A percentile compares a stretch with the other conserved stretches of the same genome.
Evolutionary conservation across 2,113 vertebrate genomes (phyloP).

Genomic region (Bos javanicus): DNA sequence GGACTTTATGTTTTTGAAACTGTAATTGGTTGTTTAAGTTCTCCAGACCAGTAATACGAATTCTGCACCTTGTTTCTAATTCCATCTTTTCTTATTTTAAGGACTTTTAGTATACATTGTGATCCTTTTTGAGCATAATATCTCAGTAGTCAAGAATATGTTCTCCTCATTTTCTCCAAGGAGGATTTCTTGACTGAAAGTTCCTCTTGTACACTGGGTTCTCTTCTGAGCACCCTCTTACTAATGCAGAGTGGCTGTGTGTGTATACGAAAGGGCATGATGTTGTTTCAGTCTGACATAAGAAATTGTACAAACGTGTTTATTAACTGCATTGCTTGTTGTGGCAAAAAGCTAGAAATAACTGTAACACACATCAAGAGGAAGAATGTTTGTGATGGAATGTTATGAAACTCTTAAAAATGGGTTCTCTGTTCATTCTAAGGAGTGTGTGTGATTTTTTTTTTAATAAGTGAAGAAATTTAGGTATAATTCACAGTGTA

Average conservation of each 20-base stretch:
- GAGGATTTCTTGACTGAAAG: slow-evolving; percentile 11
- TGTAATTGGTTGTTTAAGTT: slow-evolving; percentile 11
- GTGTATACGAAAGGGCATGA: not conserved
- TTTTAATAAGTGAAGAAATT: not conserved
- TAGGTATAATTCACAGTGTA: not conserved
- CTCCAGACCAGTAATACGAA: not conserved
- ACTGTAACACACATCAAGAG: not conserved
- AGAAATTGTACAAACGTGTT: not conserved
- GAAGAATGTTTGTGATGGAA: not conserved
- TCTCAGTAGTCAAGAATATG: not conserved
- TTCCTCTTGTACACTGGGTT: not conserved
- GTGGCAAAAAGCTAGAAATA: not conserved
- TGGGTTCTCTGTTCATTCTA: not conserved
- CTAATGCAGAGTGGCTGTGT: not conserved
- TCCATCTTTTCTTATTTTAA: slow-evolving; percentile 7
- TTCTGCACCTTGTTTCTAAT: not conserved
- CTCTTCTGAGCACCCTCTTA: not conserved
- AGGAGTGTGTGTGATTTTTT: not conserved
- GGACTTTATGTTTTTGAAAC: not conserved
- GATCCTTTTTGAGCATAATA: not conserved
- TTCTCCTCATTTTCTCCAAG: not conserved
- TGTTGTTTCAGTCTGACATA: not conserved
- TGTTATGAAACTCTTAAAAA: not conserved
- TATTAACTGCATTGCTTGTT: not conserved
- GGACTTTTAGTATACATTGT: not conserved